A percentile compares a stretch with the other conserved stretches of the same genome.
phyloP scores from a whole-genome alignment of 1,140 invertebrate species.

The Cydia splendana region DNA sequence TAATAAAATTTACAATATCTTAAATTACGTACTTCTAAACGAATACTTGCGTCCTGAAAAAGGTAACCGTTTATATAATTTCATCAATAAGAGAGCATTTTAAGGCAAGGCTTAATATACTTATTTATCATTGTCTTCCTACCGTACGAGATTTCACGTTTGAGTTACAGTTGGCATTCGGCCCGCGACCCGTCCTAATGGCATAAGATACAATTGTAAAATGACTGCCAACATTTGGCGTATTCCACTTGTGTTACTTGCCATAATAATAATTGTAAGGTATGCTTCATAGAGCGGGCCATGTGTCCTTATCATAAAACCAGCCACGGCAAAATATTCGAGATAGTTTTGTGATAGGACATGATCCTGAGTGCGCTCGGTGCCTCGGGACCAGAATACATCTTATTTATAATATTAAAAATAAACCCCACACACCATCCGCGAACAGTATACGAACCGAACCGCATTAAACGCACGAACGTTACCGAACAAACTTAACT shows the following conservation, averaged over 20 bases:
- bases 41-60: conserved; percentile 77
- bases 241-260: neutral
- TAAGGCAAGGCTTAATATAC: conserved; percentile 63
- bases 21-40: conserved; percentile 66
- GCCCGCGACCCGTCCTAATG: neutral
- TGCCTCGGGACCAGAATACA: conserved; percentile 1
- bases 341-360: neutral
- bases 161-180: neutral
- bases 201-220: neutral
- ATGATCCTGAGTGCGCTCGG: neutral
- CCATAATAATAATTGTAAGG: neutral
- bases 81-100: conserved; percentile 76
- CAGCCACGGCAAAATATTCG: neutral
- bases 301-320: neutral
- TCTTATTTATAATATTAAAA: conserved; percentile 14
- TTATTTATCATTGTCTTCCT: conserved; percentile 25
- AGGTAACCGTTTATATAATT: conserved; percentile 78
- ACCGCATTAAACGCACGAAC: neutral
- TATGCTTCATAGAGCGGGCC: neutral
- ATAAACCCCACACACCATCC: neutral
- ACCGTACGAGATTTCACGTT: neutral
- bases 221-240: neutral
- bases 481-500: neutral
- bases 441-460: neutral
- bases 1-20: conserved; percentile 76